Base-by-base conservation (phyloP, 2,888 invertebrate genomes). In the Lathronympha strigana region DNA sequence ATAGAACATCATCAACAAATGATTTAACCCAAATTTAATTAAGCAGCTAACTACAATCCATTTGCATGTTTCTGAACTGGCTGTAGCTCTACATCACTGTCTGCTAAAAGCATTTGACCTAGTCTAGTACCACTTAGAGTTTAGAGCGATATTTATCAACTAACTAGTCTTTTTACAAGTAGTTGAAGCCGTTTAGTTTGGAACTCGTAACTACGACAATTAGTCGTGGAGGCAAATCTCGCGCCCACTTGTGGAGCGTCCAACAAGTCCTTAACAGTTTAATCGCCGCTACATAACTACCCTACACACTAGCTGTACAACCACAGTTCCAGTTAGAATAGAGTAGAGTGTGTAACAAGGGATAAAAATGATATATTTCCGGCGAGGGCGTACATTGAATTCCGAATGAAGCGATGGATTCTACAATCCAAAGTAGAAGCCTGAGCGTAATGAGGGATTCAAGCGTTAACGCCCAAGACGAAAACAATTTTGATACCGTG, bases 211-310 rank as follows among this genome's bases (percentile, higher is more conserved):
- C 63, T 53, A 45, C 23, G 23, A 43, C 64, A 64, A 64, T 60
- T 64, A 60, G 64, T 60, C 58, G 64, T 21, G 40, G 25, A 36
- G 62, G 43, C 23, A 43, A 53, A 60, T 60, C 58, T 64, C 36
- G 58, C 64, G 15, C 45, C 58, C 64, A 64, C 64, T 64, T 64
- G 58, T 64, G 36, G 64, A 51, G 23, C 36, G 36, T 21, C 45
- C 57, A 64, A 64, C 64, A 64, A 64, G 64, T 58, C 50, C 50
- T 60, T 60, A 60, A 58, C 51, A 21, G 45, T 60, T 64, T 64
- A 60, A 64, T 45, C 25, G 51, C 17, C 43, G 57, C 31, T 45
- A 57, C 19, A 31, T 43, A 57, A 45, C 43, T 57, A 45, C 9
- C 15, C 15, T 23, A 40, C 45, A 45, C 9, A 17, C 15, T 23